Base-by-base conservation (phyloP, 2,888 invertebrate genomes). In the Cosmopolites sordidus region DNA sequence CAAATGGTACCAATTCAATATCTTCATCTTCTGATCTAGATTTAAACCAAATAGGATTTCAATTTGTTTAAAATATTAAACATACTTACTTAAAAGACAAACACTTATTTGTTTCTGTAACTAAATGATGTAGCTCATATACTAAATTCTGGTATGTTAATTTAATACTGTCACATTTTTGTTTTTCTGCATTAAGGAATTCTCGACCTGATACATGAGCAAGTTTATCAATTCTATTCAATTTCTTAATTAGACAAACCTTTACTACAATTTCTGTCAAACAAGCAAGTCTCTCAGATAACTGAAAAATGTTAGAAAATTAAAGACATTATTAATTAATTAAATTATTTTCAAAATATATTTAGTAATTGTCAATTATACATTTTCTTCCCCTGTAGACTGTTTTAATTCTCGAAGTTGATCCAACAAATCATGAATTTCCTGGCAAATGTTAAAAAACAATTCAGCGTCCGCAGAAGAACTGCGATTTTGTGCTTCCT, bases 51-150 rank as follows among this genome's bases (percentile, higher is more conserved):
- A 18, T 22, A 22, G 41, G 30, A 16, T 18, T 48, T 4, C 15
- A n/a, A 27, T 22, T 33, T 38, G 6, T 14, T 4, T 12, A 12
- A 37, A 43, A 14, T 27, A 29, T 29, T 3, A 15, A 14, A 27
- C 4, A 37, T 8, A 47, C 79, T 70, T 73, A 86, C 85, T 92
- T 95, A 70, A 95, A 96, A 69, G 95, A 92, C 54, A 93, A 80
- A 69, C 96, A 96, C 67, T 93, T 92, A 15, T 89, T 85, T n/a
- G 93, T 92, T 79, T 97, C 96, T 64, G 92, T 92, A 62, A 92
- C 88, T 15, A 97, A 78, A 76, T 97, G 94, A 69, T 92, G 88
- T 6, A 91, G 87, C 79, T 97, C 97, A 72, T 97, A 97, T 3
- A 95, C 76, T 45, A 97, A 79, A 76, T 97, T 97, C 74, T 97